Evolutionary conservation across 2,113 vertebrate genomes (phyloP).

Genomic region (Paratilapia polleni): DNA sequence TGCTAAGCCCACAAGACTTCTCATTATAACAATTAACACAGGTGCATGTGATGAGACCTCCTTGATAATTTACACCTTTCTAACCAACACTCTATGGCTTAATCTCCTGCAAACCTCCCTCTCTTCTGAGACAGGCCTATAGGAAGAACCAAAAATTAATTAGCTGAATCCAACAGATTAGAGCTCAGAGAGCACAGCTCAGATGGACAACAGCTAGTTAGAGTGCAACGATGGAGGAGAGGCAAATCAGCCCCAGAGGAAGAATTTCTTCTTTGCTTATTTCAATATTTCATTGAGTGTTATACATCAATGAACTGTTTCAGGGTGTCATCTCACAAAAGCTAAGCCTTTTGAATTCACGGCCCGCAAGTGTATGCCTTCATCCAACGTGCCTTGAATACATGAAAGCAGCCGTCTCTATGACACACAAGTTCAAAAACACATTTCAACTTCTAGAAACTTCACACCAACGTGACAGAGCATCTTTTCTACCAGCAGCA

Average conservation of each 20-base stretch:
- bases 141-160: slow-evolving; percentile 92
- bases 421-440: slow-evolving; percentile 43
- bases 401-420: slow-evolving; percentile 40
- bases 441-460: slow-evolving; percentile 17
- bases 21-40: slow-evolving; percentile 93
- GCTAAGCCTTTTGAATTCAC: slow-evolving; percentile 63
- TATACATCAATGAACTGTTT: slow-evolving; percentile 76
- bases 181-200: slow-evolving; percentile 65
- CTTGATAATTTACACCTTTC: slow-evolving; percentile 77
- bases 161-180: slow-evolving; percentile 92
- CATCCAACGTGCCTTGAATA: slow-evolving; percentile 55
- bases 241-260: slow-evolving; percentile 36
- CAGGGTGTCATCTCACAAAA: slow-evolving; percentile 57
- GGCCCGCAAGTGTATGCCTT: slow-evolving; percentile 46
- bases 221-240: slow-evolving; percentile 25
- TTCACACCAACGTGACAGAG: not conserved
- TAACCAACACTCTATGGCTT: slow-evolving; percentile 90
- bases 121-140: slow-evolving; percentile 86
- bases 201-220: slow-evolving; percentile 84
- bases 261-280: slow-evolving; percentile 56
- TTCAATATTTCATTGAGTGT: slow-evolving; percentile 73
- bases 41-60: slow-evolving; percentile 87
- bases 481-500: not conserved
- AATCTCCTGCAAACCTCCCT: slow-evolving; percentile 93
- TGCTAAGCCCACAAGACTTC: slow-evolving; percentile 85